Evolutionary conservation across 2,113 vertebrate genomes (phyloP), one percentile per base, ranked within the genome.

Genomic region (Mirounga angustirostris): DNA sequence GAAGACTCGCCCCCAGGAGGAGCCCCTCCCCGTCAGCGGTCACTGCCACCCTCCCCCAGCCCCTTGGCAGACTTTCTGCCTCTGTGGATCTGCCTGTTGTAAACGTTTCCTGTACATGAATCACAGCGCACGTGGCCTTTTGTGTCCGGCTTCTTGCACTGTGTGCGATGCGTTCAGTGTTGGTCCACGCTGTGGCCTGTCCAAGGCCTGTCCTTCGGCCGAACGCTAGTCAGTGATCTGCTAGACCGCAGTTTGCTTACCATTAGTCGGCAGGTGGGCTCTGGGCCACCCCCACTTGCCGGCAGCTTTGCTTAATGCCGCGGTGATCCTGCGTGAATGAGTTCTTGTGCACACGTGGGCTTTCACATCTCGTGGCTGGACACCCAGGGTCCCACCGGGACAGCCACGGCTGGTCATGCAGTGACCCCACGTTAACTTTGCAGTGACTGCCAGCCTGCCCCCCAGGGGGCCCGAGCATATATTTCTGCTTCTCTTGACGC

Each of bases 371-470:
- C 36, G 9, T 28, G 28, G 58, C 54, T 13, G 6, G 36, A 61
- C 6, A n/a, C n/a, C 4, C 1, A n/a, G 33, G 46, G 18, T 12
- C 43, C 30, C 30, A 19, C 4, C 12, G 50, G 88, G 58, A 52
- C 11, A 9, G 24, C 14, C 2, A 4, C 0, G 46, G 28, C 13
- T 2, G 33, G 0, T 61, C n/a, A 16, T 8, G 0, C 3, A 61
- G 36, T 8, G 28, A n/a, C 16, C 56, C 43, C 5, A 13, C 1
- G 7, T 12, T 24, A 33, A 22, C n/a, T 59, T 24, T 12, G 24
- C 28, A 36, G 6, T 15, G 2, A 8, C 4, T 0, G n/a, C 24
- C 46, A 33, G 16, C 3, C 24, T 5, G 16, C 16, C 7, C 12
- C 69, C 81, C 65, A 24, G 10, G 21, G 74, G 28, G 7, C n/a